Percentiles rank a stretch among this genome's conserved stretches.
Conservation (phyloP, 2,888 invertebrate species). For the Catonia carolina region DNA sequence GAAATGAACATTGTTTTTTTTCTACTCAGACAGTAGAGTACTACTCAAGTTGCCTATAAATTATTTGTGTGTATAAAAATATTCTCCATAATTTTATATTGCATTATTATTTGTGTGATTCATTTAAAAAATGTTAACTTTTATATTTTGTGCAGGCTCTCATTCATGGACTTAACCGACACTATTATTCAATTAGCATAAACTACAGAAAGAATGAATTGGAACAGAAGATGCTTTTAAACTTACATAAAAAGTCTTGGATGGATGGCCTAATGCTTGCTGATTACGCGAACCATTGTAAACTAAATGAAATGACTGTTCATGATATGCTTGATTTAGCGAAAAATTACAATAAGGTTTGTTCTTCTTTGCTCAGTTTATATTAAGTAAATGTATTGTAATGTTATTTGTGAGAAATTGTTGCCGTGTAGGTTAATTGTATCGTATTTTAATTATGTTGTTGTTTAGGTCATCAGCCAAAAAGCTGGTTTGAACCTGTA, state of each 20-base stretch:
- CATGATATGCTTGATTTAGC: conserved; percentile 95
- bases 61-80: too few species aligned
- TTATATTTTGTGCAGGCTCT: conserved; percentile 78
- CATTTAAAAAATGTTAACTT: too few species aligned
- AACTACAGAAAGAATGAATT: conserved; percentile 98
- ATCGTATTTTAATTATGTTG: too few species aligned
- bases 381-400: not conserved
- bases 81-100: too few species aligned
- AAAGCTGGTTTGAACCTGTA: too few species aligned
- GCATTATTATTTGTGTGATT: too few species aligned
- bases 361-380: conserved; percentile 1
- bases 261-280: conserved; percentile 90
- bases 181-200: conserved; percentile 99
- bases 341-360: conserved; percentile 89
- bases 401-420: conserved; percentile 2
- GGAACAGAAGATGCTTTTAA: conserved; percentile 98
- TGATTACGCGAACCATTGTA: conserved; percentile 89
- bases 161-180: conserved; percentile 96
- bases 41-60: too few species aligned
- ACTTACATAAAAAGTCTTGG: conserved; percentile 98
- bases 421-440: too few species aligned
- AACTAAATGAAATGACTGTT: conserved; percentile 88
- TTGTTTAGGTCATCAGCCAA: too few species aligned
- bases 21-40: too few species aligned
- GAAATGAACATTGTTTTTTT: too few species aligned